Evolutionary conservation across 1,140 invertebrate genomes (phyloP), one percentile per base, ranked within the genome.

Genomic region (Mycetomoellerius zeteki): DNA sequence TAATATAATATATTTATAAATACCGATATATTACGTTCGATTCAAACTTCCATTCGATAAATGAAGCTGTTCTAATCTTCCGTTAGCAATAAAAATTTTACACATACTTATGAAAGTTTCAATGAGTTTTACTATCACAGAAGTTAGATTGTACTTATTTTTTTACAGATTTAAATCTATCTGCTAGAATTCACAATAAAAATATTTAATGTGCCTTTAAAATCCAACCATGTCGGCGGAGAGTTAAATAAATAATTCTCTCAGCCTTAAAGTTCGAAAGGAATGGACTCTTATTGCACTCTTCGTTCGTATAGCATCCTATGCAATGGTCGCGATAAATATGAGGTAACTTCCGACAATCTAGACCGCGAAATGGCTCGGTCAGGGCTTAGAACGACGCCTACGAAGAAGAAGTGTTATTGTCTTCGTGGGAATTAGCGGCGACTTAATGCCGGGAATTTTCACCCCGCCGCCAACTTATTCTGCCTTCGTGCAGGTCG

Each of bases 271-370:
- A 73, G 60, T 27, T 43, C 33, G 24, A 37, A 27, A 72, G 19
- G 7, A 60, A 47, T 43, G 19, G 21, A n/a, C 33, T 16, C n/a
- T 67, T 37, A 16, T 78, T 62, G 43, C 24, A 19, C 14, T 19
- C 62, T 43, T 62, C 64, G 14, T 30, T 47, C 14, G 37, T 69
- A 24, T 21, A 33, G 16, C 27, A 52, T 47, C 24, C 65, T 37
- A 19, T 54, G 80, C 58, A 72, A 86, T 24, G 24, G 21, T 37
- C 47, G 47, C 67, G 64, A 80, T 86, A 88, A 89, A 89, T 81
- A 89, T 89, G 58, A 82, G 24, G 69, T 84, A 84, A 84, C 80
- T 73, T 82, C 85, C 65, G 85, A 71, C 85, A 50, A 54, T 5
- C 43, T 52, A 43, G 47, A 86, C 78, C 64, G n/a, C 67, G 47